These are phyloP conservation scores for Argyresthia goedartella DNA, from an alignment of 2,888 invertebrate species.

Conservation along the genomic window DNA sequence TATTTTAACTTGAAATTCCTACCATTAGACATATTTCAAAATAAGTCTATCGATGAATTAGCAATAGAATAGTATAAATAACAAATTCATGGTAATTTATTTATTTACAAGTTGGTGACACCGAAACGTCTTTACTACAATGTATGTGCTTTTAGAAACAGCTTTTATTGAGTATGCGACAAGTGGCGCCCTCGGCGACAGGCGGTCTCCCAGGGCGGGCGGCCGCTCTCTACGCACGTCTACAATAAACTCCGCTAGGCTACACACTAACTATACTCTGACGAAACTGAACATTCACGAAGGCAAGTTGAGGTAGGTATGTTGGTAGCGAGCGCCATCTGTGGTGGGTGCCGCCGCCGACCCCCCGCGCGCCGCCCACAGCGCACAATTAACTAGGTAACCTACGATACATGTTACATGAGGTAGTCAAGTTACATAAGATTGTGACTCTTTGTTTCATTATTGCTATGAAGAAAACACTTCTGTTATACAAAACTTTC, in stretches of 20 bases:
- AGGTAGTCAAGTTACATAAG: slow-evolving; percentile 62
- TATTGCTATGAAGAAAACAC: slow-evolving; percentile 55
- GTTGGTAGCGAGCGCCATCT: slow-evolving; percentile 5
- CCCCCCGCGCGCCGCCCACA: slow-evolving; percentile 24
- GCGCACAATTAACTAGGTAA: slow-evolving; percentile 28
- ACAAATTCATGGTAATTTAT: slow-evolving; percentile 54
- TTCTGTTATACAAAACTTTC: slow-evolving; percentile 46
- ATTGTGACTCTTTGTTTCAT: slow-evolving; percentile 40
- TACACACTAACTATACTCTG: slow-evolving; percentile 1
- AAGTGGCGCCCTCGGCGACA: neutral
- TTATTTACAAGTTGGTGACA: slow-evolving; percentile 60
- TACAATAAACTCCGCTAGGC: neutral
- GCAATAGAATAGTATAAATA: slow-evolving; percentile 64
- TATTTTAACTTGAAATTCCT: slow-evolving; percentile 51
- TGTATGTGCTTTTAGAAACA: slow-evolving; percentile 48
- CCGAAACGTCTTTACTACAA: slow-evolving; percentile 40
- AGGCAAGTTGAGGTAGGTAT: slow-evolving; percentile 38
- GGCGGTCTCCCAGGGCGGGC: slow-evolving; percentile 10
- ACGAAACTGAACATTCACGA: slow-evolving; percentile 11
- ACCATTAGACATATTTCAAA: slow-evolving; percentile 56
- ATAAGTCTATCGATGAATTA: slow-evolving; percentile 59
- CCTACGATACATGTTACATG: slow-evolving; percentile 53
- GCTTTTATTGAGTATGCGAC: slow-evolving; percentile 32
- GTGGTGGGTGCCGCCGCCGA: slow-evolving; percentile 1
- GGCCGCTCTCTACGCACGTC: slow-evolving; percentile 8